Conservation (phyloP, 2,797 vertebrate species). For the Notolabrus celidotus region DNA sequence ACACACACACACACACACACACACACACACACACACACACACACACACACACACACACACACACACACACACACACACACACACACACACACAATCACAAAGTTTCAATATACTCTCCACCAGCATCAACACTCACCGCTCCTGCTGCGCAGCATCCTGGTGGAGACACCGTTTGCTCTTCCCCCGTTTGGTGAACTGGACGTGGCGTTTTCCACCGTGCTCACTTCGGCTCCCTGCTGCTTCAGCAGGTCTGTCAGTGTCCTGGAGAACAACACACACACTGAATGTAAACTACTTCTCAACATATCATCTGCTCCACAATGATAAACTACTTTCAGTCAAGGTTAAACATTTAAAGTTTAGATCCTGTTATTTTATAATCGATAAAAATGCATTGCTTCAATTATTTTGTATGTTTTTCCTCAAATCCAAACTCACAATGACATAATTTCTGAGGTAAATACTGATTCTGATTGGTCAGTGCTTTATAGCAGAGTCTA, state of each 20-base stretch:
- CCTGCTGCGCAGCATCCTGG: slow-evolving; percentile 85
- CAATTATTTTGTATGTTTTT: no score
- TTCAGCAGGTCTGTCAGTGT: slow-evolving; percentile 94
- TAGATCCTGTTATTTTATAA: no score
- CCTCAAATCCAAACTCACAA: no score
- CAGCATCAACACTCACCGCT: slow-evolving; percentile 86
- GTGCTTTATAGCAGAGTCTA: no score
- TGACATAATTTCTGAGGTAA: no score
- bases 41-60: no score
- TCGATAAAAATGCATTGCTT: no score
- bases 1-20: no score
- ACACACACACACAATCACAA: neutral
- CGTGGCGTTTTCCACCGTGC: slow-evolving; percentile 74
- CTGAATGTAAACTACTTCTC: neutral
- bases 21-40: no score
- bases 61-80: neutral
- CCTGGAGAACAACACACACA: slow-evolving; percentile 75
- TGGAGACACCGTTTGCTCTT: slow-evolving; percentile 84
- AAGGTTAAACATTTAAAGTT: neutral
- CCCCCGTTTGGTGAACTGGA: slow-evolving; percentile 76
- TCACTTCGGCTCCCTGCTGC: slow-evolving; percentile 87
- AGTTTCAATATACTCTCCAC: neutral
- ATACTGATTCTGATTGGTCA: no score
- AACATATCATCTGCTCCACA: neutral
- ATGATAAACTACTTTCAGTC: neutral